These are phyloP conservation scores for Tragopan temminckii DNA, from an alignment of 2,797 vertebrate genomes.

Conservation along the genomic window DNA sequence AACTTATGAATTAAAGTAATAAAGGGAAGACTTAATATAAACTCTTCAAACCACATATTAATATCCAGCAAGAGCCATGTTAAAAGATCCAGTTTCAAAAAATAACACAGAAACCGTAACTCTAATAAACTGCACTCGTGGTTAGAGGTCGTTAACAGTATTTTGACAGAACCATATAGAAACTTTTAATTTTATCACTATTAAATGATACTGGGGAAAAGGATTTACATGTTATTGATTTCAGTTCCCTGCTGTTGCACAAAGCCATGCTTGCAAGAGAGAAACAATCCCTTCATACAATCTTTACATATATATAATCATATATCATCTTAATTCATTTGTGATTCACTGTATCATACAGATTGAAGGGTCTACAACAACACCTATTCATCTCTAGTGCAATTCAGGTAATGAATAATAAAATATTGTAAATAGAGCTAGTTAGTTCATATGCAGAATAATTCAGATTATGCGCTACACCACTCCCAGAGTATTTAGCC, in stretches of 20 bases:
- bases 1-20: rapidly evolving
- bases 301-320: not conserved
- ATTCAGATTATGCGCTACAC: not conserved
- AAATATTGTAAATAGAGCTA: not conserved
- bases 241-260: not conserved
- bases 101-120: not conserved
- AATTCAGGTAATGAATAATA: not conserved
- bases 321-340: not conserved
- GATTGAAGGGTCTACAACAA: not conserved
- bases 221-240: not conserved
- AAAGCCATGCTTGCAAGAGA: not conserved
- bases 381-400: not conserved
- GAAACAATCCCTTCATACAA: not conserved
- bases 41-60: not conserved
- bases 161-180: not conserved
- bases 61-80: not conserved
- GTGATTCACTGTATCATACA: not conserved
- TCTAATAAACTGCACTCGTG: not conserved
- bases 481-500: not conserved
- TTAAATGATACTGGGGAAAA: not conserved
- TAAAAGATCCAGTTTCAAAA: not conserved
- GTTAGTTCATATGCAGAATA: not conserved
- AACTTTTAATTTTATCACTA: not conserved
- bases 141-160: not conserved
- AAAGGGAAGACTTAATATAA: not conserved